These are phyloP conservation scores for Cheirogaleus medius DNA, from an alignment of 2,113 vertebrate genomes.

Conservation along the genomic window DNA sequence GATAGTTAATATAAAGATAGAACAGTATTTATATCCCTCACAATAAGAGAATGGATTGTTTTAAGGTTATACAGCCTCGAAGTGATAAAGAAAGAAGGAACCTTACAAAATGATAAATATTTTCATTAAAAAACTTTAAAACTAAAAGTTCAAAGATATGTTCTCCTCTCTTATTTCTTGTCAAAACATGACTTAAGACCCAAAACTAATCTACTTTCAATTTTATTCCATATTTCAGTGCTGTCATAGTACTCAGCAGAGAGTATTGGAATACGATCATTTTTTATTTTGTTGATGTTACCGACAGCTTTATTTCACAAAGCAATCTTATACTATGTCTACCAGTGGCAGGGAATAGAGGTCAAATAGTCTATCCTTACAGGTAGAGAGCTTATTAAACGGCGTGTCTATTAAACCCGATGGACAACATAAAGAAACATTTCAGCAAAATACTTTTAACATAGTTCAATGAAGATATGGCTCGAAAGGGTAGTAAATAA, in stretches of 20 bases:
- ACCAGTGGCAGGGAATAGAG: slow-evolving; percentile 92
- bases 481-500: slow-evolving; percentile 82
- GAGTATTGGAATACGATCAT: slow-evolving; percentile 91
- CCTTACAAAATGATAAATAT: slow-evolving; percentile 90
- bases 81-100: slow-evolving; percentile 87
- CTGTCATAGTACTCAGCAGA: slow-evolving; percentile 92
- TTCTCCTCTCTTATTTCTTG: slow-evolving; percentile 90
- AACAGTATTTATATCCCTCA: slow-evolving; percentile 85
- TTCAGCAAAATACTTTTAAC: slow-evolving; percentile 85
- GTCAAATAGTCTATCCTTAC: slow-evolving; percentile 91
- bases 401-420: slow-evolving; percentile 84
- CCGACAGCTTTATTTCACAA: slow-evolving; percentile 99
- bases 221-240: slow-evolving; percentile 98
- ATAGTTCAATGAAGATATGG: slow-evolving; percentile 82
- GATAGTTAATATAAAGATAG: slow-evolving; percentile 85
- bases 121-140: slow-evolving; percentile 92
- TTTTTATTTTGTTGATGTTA: slow-evolving; percentile 97
- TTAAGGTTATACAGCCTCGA: slow-evolving; percentile 83
- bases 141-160: slow-evolving; percentile 89
- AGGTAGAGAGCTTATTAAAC: slow-evolving; percentile 90
- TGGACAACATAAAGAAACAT: slow-evolving; percentile 87
- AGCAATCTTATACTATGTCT: slow-evolving; percentile 97
- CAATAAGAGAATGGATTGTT: slow-evolving; percentile 86
- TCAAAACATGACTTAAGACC: slow-evolving; percentile 97
- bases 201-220: slow-evolving; percentile 98